Conservation (phyloP, 2,113 vertebrate species). For the Passer domesticus region DNA sequence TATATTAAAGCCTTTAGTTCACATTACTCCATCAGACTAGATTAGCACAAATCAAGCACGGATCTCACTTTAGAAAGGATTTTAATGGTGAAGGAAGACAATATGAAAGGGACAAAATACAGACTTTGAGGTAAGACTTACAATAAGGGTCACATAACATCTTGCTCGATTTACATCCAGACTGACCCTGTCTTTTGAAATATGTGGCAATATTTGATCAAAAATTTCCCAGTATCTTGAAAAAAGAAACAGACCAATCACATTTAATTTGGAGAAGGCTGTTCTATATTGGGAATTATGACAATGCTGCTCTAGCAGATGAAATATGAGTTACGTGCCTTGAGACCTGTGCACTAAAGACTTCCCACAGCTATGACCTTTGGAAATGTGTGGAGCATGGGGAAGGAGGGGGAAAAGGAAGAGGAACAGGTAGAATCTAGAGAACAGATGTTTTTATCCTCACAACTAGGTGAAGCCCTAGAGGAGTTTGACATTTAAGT, state of each 20-base stretch:
- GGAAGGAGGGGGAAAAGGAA: constrained; percentile 1
- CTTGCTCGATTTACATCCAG: background rate
- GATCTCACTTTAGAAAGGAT: background rate
- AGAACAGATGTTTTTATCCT: constrained; percentile 3
- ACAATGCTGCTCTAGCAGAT: background rate
- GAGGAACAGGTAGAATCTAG: constrained; percentile 16
- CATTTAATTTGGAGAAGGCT: background rate
- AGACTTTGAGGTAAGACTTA: background rate
- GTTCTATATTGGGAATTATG: background rate
- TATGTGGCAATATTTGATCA: background rate
- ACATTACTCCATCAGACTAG: background rate
- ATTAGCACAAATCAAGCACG: background rate
- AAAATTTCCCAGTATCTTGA: background rate
- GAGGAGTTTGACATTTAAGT: background rate
- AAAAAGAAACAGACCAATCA: background rate
- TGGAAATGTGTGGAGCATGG: background rate
- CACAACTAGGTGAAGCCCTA: background rate
- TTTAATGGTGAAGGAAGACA: background rate
- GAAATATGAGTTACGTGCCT: background rate
- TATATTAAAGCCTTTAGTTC: background rate
- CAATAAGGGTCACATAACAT: background rate
- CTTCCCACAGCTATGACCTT: constrained; percentile 13
- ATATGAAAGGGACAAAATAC: background rate
- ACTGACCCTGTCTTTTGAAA: background rate
- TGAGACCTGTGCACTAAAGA: background rate